phyloP scores from a whole-genome alignment of 2,888 invertebrate genomes.

The Dysmachus trigonus region DNA sequence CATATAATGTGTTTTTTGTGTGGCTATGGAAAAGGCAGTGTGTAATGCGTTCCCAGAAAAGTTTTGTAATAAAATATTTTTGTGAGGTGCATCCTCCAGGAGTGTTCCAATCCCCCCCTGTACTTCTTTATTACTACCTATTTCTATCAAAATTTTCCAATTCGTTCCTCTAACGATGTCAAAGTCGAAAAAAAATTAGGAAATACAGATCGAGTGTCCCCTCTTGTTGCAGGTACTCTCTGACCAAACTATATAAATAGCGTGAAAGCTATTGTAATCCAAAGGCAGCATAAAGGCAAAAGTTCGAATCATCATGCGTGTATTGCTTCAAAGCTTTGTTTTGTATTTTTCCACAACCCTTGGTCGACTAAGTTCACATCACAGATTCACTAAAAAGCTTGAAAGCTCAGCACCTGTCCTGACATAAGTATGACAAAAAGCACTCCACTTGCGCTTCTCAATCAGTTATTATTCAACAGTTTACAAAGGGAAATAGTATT shows the following conservation, averaged over 20 bases:
- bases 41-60: no score
- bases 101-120: no score
- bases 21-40: no score
- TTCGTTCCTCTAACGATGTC: no score
- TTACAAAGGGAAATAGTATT: not conserved
- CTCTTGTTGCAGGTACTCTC: no score
- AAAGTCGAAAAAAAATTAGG: no score
- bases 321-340: not conserved
- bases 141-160: no score
- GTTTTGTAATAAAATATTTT: no score
- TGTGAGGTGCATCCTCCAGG: no score
- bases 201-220: no score
- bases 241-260: not conserved
- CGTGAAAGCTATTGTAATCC: not conserved
- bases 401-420: not conserved
- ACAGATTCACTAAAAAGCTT: not conserved
- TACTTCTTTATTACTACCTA: no score
- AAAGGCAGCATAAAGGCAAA: not conserved
- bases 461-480: not conserved
- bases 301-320: not conserved
- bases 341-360: not conserved
- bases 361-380: not conserved
- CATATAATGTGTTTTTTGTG: no score
- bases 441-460: not conserved
- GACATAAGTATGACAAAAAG: rapidly evolving